Evolutionary conservation across 1,140 invertebrate genomes (phyloP), one percentile per base, ranked within the genome.

Genomic region (Drosophila pseudoobscura): DNA sequence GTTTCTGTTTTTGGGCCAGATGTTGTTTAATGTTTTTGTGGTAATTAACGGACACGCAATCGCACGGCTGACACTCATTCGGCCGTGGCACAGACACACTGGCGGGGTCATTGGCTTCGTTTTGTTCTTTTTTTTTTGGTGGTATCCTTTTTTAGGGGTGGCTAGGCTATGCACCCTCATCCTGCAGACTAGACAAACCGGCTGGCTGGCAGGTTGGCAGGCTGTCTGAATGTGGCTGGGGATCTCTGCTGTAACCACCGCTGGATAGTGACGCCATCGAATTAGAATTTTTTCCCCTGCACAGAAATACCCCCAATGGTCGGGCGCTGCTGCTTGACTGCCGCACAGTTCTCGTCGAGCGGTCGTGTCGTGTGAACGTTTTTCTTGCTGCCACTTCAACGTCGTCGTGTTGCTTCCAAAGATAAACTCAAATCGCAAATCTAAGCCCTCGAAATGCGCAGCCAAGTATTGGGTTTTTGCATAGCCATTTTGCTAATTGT

Each of bases 401-500:
- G 26, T 20, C 41, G 54, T 45, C 22, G 39, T 24, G 41, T 44
- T n/a, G 22, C 41, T 26, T 31, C 15, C 52, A 46, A 51, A 17
- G 11, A 31, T 44, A 50, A 50, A 58, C 60, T 62, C 57, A 53
- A 51, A 17, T 63, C 35, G 39, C 22, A 39, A 65, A 47, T 58
- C 24, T 5, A 26, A 26, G 24, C 24, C 5, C 4, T 6, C 24
- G 64, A 72, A 65, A 91, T 91, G 89, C 79, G 89, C 73, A 77
- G 54, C 49, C 89, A 91, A 91, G 85, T 89, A 41, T 41, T 91
- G 39, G 65, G 70, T 57, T 91, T 91, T 71, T 91, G 89, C 70
- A 66, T 91, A 68, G 80, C 83, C 43, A 84, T 91, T 53, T 82
- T 91, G 79, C 68, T 91, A 58, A 88, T 91, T 77, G 83, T 90